phyloP scores from a whole-genome alignment of 2,113 vertebrate genomes.

The Pagrus major region DNA sequence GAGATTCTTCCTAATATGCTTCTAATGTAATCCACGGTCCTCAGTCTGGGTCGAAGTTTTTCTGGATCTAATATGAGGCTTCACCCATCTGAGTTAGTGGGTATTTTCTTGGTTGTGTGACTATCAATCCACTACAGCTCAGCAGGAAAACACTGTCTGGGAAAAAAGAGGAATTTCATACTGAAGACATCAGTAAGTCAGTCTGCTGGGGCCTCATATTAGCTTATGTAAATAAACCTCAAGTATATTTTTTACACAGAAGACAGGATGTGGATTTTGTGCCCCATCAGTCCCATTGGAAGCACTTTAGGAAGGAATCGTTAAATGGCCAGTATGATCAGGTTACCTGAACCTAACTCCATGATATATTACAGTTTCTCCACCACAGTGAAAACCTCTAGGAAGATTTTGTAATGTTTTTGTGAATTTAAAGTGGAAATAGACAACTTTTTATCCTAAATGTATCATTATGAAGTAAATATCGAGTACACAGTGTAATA shows the following conservation, averaged over 20 bases:
- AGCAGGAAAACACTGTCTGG: not conserved
- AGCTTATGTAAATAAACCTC: not conserved
- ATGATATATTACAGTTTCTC: not conserved
- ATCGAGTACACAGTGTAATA: too few species aligned
- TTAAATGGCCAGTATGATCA: not conserved
- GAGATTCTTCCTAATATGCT: not conserved
- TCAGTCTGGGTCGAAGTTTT: too few species aligned
- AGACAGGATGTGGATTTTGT: not conserved
- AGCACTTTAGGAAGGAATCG: not conserved
- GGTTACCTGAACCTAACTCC: not conserved
- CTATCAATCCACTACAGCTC: not conserved
- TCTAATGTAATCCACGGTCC: too few species aligned
- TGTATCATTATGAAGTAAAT: too few species aligned
- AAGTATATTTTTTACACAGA: not conserved
- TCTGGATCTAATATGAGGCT: not conserved
- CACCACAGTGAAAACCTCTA: constrained; percentile 15
- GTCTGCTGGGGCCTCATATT: not conserved
- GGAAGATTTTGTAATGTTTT: constrained; percentile 29
- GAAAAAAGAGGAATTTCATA: not conserved
- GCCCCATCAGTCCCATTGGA: not conserved
- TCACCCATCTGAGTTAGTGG: not conserved
- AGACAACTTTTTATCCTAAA: too few species aligned
- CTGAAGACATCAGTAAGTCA: not conserved
- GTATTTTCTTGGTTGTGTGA: not conserved
- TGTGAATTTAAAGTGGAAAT: constrained; percentile 18